phyloP scores from a whole-genome alignment of 2,888 invertebrate species.

The Chrysomela aeneicollis region DNA sequence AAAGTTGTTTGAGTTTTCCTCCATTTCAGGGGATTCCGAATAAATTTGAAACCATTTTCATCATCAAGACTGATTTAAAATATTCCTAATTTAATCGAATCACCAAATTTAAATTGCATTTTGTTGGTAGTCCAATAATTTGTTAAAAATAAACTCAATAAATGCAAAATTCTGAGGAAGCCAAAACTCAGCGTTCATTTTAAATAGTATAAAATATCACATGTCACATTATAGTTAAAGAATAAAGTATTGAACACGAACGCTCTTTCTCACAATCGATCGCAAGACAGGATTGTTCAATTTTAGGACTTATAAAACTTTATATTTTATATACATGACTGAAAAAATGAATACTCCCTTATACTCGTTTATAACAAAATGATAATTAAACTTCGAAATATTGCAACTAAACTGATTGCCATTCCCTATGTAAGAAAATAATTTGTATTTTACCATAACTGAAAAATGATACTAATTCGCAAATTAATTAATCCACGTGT shows the following conservation, averaged over 20 bases:
- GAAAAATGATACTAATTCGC: constrained; percentile 16
- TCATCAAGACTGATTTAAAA: too few relatives aligned
- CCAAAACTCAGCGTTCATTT: constrained; percentile 57
- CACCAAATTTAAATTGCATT: neutral
- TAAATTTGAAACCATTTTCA: too few relatives aligned
- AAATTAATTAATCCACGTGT: neutral
- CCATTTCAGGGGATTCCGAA: too few relatives aligned
- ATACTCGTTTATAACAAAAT: constrained; percentile 9
- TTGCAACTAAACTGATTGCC: constrained; percentile 34
- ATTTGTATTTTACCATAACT: constrained; percentile 21
- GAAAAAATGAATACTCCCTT: constrained; percentile 9
- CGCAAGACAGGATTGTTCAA: neutral
- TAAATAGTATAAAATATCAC: constrained; percentile 63
- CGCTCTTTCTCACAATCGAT: neutral
- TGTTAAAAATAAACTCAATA: constrained; percentile 37
- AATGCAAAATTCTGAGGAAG: constrained; percentile 58
- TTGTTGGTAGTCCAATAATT: constrained; percentile 24
- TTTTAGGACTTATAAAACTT: neutral
- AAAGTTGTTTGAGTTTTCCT: too few relatives aligned
- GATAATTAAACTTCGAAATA: constrained; percentile 9
- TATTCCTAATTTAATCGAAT: too few relatives aligned
- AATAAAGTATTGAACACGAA: constrained; percentile 55
- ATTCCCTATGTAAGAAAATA: constrained; percentile 31
- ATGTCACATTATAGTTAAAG: constrained; percentile 58
- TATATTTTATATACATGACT: constrained; percentile 21